Percentiles rank a stretch among this genome's conserved stretches.
phyloP scores from a whole-genome alignment of 2,888 invertebrate species.

The Drosophila subquinaria region DNA sequence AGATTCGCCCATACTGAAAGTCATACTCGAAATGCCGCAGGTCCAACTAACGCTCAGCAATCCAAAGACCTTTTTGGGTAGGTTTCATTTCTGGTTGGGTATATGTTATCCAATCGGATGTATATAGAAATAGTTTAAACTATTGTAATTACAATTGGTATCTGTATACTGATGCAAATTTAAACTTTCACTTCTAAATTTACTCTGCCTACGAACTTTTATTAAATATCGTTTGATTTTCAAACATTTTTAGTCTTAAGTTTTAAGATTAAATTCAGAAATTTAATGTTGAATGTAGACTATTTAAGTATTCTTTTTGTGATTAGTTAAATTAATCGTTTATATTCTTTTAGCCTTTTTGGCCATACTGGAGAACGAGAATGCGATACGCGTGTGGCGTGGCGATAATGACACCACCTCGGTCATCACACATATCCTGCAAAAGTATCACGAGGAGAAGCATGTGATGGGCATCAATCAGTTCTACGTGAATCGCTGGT shows the following conservation, averaged over 20 bases:
- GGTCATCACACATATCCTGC: conserved; percentile 89
- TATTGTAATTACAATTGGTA: too few species aligned
- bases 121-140: too few species aligned
- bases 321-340: too few species aligned
- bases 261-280: too few species aligned
- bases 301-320: too few species aligned
- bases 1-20: conserved; percentile 88
- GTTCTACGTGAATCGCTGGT: conserved; percentile 84
- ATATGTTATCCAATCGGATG: neutral
- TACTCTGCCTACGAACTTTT: too few species aligned
- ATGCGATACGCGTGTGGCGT: conserved; percentile 88
- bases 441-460: conserved; percentile 89
- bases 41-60: conserved; percentile 89
- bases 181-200: too few species aligned
- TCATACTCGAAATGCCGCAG: conserved; percentile 88
- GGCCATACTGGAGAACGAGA: conserved; percentile 89
- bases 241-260: too few species aligned
- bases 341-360: conserved; percentile 87
- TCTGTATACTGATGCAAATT: too few species aligned
- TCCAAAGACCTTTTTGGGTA: conserved; percentile 89
- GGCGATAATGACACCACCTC: conserved; percentile 90
- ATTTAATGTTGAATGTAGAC: too few species aligned
- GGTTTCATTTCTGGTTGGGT: conserved; percentile 29
- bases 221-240: too few species aligned
- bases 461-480: conserved; percentile 87